These are phyloP conservation scores for Mesocentrotus franciscanus DNA, from an alignment of 53 echinoderm and acorn worm genomes.

Conservation along the genomic window DNA sequence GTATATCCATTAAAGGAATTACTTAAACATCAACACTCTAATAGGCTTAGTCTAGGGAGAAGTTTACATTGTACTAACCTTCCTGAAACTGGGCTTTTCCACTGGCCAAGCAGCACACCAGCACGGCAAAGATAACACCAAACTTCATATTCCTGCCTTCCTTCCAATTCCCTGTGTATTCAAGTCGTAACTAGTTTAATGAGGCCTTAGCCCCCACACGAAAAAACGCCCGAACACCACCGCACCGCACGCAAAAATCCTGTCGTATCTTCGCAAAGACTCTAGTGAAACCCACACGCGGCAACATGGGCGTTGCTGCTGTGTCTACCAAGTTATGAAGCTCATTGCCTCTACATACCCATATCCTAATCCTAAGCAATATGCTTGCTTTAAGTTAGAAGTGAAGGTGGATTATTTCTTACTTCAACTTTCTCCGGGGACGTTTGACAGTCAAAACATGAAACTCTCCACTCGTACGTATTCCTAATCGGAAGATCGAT, in stretches of 20 bases:
- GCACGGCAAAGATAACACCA: background rate
- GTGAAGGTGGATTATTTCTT: background rate
- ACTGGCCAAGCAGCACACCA: background rate
- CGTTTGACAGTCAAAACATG: background rate
- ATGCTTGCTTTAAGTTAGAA: background rate
- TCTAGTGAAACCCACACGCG: background rate
- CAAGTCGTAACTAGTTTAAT: background rate
- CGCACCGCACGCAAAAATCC: background rate
- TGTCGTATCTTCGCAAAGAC: background rate
- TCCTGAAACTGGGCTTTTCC: background rate
- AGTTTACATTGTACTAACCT: background rate
- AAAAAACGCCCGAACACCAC: background rate
- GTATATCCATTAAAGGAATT: too few relatives aligned
- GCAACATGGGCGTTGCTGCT: background rate
- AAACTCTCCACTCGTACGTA: background rate
- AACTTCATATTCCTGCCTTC: background rate
- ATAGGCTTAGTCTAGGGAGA: background rate
- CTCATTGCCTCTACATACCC: background rate
- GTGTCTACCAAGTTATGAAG: background rate
- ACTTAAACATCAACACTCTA: background rate
- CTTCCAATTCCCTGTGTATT: background rate
- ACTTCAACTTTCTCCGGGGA: background rate
- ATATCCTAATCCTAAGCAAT: background rate
- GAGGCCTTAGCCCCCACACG: background rate
- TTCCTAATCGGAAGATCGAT: background rate